Evolutionary conservation across 2,113 vertebrate genomes (phyloP), one percentile per base, ranked within the genome.

Genomic region (Gymnarchus niloticus): DNA sequence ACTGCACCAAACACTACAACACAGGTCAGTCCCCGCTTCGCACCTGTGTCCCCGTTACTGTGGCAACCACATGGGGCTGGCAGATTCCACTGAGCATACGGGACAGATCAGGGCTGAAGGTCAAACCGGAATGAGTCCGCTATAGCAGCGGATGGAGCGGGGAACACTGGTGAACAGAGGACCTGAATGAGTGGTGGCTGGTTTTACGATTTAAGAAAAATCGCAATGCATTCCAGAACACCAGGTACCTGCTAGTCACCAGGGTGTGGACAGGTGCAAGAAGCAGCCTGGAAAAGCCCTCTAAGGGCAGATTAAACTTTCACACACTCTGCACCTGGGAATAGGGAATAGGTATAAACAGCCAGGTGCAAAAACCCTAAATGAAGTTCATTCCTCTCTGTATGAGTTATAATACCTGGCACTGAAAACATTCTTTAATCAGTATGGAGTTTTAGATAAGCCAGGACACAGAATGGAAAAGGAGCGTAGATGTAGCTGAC

Each of bases 1-100:
- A 99, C 93, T 99, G 98, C 93, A 99, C 98, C 85, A 99, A 99
- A 89, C 97, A 98, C 91, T 99, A 99, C 88, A 99, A 97, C 92
- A 99, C 97, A 95, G 97, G 97, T 98, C 85, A 1, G 5, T 4
- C n/a, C 12, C 37, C 6, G 2, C 10, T 1, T 59, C 37, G 0
- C 48, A n/a, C 61, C n/a, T 77, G 28, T 33, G 17, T 54, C 69
- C 83, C 10, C 17, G 52, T 76, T 51, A 57, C 48, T n/a, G 7
- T n/a, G 12, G 80, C 28, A 28, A 19, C 46, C n/a, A 46, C 10
- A 49, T 80, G n/a, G n/a, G n/a, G n/a, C n/a, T n/a, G n/a, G n/a
- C n/a, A n/a, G n/a, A n/a, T n/a, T n/a, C 23, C 23, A 61, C 81
- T 9, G 78, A 76, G 83, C 81, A 82, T 84, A 81, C 85, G 76